Base-by-base conservation (phyloP, 2,888 invertebrate species). In the Heliothis peltigera region DNA sequence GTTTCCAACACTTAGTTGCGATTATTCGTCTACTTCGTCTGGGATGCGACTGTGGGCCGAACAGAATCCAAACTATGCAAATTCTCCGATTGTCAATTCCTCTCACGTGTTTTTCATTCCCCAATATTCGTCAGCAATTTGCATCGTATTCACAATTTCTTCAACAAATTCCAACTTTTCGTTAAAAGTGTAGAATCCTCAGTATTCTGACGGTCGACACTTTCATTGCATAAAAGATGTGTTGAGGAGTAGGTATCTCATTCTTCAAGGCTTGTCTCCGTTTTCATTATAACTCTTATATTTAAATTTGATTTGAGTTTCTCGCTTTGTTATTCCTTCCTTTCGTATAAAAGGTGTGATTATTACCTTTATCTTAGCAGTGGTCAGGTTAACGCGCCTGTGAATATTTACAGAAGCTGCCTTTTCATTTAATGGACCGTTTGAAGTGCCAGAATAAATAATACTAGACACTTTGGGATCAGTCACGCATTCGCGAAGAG, bases 401-500 rank as follows among this genome's bases (percentile, higher is more conserved):
- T 74, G 64, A 59, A 75, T 80, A 74, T 84, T 83, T 84, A 79
- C 70, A 73, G 66, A 74, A 75, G 71, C 57, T 68, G 59, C 64
- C 63, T 78, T 80, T 81, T 77, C 75, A 47, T 62, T 68, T 81
- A 81, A 82, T 84, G 78, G 81, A 79, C 70, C 72, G 67, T 80
- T 84, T 80, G 64, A 65, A 80, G 77, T 76, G 76, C 67, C 70
- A 81, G 81, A 82, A 85, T 87, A 86, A 86, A 87, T 84, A 87
- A 86, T 83, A 77, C 75, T 61, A 75, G 68, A 42, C 22, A 25
- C 12, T 51, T 70, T 59, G 22, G 52, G 46, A 46, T 42, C 46
- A 59, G 39, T 53, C 53, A 68, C 55, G 61, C 35, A 35, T 59
- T 46, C 25, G 28, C n/a, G 17, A 42, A 58, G 49, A 47, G 39